Evolutionary conservation across 1,140 invertebrate species (phyloP), one percentile per base, ranked within the genome.

Genomic region (Rhyzopertha dominica): DNA sequence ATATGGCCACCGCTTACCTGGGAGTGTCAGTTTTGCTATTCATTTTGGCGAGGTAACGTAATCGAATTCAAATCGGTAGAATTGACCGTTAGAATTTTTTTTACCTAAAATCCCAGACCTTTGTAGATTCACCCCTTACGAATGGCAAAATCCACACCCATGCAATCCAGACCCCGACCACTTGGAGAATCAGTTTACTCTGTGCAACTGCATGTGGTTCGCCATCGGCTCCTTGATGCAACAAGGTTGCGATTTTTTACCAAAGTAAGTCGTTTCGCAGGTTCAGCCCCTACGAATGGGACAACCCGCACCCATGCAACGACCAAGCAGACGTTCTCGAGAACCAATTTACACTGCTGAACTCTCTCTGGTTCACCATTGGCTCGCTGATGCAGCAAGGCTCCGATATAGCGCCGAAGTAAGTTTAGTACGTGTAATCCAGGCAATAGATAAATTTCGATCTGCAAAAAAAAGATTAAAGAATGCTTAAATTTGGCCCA

Each of bases 161-260:
- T 85, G 84, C 67, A 83, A 88, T 58, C 80, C 76, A 47, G 85
- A 80, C 65, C 79, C 76, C 68, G 87, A 78, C 69, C 84, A 80
- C 53, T 74, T 82, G 67, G 87, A 92, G 68, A 95, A 93, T 68
- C 87, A 91, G 67, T 94, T 95, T 70, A 92, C 87, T 31, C 72
- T 95, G 25, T 77, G 89, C 58, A 95, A 95, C 74, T 92, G 88
- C 69, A 79, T 95, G 71, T 96, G 92, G 92, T 95, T 95, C 73
- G 89, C 90, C 37, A 90, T 95, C 60, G 92, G 90, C 48, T 92
- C 90, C 10, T 76, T 95, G 49, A 91, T 95, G 87, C 89, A 90
- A 66, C 88, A 92, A 73, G 87, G 88, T 58, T 90, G 85, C 74
- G 87, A 92, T 69, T 87, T 92, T 71, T 71, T 90, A 63, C 89